A percentile compares a stretch with the other conserved stretches of the same genome.
Conservation (phyloP, 2,113 vertebrate genomes). For the Hippocampus mohnikei region DNA sequence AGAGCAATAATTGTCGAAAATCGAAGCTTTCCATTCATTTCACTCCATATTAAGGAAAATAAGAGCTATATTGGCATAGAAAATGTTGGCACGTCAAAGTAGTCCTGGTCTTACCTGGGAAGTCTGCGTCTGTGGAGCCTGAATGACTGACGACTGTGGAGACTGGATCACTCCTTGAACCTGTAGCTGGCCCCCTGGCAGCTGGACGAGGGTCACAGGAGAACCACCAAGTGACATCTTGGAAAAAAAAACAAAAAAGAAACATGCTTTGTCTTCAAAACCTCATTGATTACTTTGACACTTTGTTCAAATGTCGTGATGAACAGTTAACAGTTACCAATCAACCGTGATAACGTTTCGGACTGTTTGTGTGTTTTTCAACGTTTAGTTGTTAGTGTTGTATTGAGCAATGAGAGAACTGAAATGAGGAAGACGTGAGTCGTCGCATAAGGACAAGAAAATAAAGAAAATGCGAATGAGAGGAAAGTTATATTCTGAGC, state of each 20-base stretch:
- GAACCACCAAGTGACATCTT: constrained; percentile 83
- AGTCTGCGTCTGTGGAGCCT: constrained; percentile 86
- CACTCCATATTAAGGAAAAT: neutral
- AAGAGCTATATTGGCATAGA: no score
- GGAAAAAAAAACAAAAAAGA: neutral
- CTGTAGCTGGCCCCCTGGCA: constrained; percentile 97
- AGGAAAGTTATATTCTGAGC: no score
- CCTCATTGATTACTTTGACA: neutral
- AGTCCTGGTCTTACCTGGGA: constrained; percentile 71
- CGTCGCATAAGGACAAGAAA: neutral
- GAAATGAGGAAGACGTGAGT: neutral
- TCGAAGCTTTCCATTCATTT: neutral
- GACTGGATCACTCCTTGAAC: constrained; percentile 98
- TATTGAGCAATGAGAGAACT: neutral
- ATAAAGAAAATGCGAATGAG: neutral
- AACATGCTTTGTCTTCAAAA: neutral
- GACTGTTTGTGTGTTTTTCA: neutral
- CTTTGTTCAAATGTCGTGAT: neutral
- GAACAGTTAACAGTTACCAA: neutral
- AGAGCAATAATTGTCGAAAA: neutral
- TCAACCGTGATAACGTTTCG: neutral
- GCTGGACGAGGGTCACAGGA: constrained; percentile 93
- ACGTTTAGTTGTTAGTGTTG: neutral
- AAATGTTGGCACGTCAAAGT: constrained; percentile 34
- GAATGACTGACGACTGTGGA: constrained; percentile 96